Evolutionary conservation across 2,797 vertebrate species (phyloP).

Genomic region (Sebastes oblongus): DNA sequence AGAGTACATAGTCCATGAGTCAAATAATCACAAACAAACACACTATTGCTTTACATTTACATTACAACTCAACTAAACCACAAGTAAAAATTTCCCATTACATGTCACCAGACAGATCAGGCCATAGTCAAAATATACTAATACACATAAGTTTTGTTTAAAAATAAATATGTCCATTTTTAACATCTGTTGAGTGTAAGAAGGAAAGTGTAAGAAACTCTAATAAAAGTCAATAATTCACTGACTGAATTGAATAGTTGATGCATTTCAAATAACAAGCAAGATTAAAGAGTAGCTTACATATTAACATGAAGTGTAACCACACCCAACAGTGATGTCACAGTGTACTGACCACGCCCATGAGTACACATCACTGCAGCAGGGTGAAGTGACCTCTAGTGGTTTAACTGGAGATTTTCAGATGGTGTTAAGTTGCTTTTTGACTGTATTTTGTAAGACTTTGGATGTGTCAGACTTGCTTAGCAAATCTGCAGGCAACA

Average conservation of each 20-base stretch:
- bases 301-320: neutral
- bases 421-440: neutral
- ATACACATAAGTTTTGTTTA: neutral
- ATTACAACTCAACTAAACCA: neutral
- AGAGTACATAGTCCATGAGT: neutral
- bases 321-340: neutral
- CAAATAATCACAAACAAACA: neutral
- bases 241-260: neutral
- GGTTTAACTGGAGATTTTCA: neutral
- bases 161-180: neutral
- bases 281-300: neutral
- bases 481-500: neutral
- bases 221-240: neutral
- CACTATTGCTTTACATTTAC: neutral
- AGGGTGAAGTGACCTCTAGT: neutral
- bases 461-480: neutral
- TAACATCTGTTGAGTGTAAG: neutral
- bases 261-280: neutral
- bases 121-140: neutral
- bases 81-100: neutral
- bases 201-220: neutral
- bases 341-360: neutral
- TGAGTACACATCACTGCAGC: neutral
- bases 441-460: neutral
- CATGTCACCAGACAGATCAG: neutral